A percentile compares a stretch with the other conserved stretches of the same genome.
phyloP scores from a whole-genome alignment of 2,797 vertebrate genomes.

The Crocidura indochinensis region DNA sequence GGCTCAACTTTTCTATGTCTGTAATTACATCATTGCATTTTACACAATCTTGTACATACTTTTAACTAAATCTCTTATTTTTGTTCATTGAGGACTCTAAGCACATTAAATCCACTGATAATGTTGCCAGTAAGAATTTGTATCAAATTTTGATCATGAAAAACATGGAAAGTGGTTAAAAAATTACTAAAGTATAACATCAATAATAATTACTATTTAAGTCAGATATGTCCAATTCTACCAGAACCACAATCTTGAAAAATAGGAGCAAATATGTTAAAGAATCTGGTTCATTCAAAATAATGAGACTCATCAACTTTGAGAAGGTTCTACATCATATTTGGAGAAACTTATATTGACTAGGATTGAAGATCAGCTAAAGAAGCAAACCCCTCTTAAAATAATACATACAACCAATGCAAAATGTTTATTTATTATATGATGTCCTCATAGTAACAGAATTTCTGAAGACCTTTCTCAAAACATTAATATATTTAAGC shows the following conservation, averaged over 20 bases:
- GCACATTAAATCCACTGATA: background rate
- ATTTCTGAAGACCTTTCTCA: no score
- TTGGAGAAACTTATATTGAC: background rate
- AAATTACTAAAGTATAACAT: background rate
- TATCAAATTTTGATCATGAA: background rate
- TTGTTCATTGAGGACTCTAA: background rate
- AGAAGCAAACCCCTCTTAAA: no score
- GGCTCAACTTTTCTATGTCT: background rate
- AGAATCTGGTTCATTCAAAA: background rate
- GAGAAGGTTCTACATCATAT: background rate
- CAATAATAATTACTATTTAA: background rate
- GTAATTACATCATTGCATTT: background rate
- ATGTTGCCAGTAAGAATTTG: background rate
- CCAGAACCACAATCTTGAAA: background rate
- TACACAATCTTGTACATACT: background rate
- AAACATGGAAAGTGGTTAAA: background rate
- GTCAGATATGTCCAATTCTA: background rate
- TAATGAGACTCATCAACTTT: background rate
- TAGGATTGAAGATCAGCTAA: no score
- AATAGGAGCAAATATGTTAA: background rate
- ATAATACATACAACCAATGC: no score
- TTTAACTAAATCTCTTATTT: background rate
- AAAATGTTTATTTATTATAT: no score
- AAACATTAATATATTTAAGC: no score
- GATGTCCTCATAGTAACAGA: no score